A percentile compares a stretch with the other conserved stretches of the same genome.
These are phyloP conservation scores for Pachyramphus minor DNA, from an alignment of 2,113 vertebrate genomes.

Conservation along the genomic window DNA sequence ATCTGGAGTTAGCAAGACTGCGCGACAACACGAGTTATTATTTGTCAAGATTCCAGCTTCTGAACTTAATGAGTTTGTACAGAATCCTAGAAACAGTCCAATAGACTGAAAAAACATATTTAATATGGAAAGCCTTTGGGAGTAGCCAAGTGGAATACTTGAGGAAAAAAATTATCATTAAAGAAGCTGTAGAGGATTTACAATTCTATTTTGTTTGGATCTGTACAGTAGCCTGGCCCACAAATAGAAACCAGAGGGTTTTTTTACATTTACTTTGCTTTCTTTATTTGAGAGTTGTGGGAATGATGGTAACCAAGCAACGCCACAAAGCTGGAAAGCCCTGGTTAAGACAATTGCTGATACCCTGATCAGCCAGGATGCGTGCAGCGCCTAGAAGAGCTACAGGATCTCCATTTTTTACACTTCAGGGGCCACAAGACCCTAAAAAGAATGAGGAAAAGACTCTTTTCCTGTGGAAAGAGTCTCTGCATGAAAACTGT, in stretches of 20 bases:
- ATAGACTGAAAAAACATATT: not conserved
- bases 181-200: not conserved
- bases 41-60: not conserved
- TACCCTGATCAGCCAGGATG: slow-evolving; percentile 38
- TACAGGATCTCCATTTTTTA: not conserved
- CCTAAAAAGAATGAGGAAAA: slow-evolving; percentile 10
- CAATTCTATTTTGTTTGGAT: slow-evolving; percentile 34
- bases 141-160: not conserved
- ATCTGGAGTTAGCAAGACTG: not conserved
- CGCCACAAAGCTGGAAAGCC: slow-evolving; percentile 35
- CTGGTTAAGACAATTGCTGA: slow-evolving; percentile 45
- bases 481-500: not conserved
- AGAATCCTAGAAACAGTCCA: not conserved
- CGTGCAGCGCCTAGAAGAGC: not conserved
- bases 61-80: not conserved
- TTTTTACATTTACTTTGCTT: slow-evolving; percentile 26
- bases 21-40: not conserved
- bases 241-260: not conserved
- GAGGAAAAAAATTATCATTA: not conserved
- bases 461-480: not conserved
- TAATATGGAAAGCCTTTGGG: not conserved
- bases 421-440: not conserved
- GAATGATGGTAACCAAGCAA: slow-evolving; percentile 64
- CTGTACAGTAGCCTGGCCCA: not conserved
- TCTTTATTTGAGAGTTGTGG: slow-evolving; percentile 42